Conservation (phyloP, 1,140 invertebrate species). For the Drosophila varians region DNA sequence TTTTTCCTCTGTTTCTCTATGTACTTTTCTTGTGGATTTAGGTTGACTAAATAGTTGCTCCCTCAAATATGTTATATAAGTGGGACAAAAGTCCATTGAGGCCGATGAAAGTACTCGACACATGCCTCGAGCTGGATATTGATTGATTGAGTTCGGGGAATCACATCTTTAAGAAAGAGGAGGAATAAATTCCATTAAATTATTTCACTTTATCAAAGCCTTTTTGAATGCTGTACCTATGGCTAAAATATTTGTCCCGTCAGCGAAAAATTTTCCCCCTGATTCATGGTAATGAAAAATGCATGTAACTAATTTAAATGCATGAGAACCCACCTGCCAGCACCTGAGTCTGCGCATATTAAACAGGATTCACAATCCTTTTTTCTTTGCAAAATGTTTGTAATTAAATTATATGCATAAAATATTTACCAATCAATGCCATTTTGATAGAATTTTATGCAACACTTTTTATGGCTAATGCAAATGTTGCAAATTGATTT, state of each 20-base stretch:
- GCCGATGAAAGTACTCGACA: constrained; percentile 55
- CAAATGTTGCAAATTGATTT: constrained; percentile 65
- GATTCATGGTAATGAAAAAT: constrained; percentile 57
- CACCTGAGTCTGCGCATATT: constrained; percentile 33
- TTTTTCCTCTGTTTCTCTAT: constrained; percentile 27
- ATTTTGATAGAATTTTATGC: constrained; percentile 26
- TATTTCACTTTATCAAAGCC: constrained; percentile 7
- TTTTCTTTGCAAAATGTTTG: constrained; percentile 46
- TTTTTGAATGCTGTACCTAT: constrained; percentile 13
- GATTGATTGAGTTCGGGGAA: constrained; percentile 58
- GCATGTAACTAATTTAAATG: constrained; percentile 72
- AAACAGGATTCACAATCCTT: constrained; percentile 32
- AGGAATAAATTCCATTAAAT: neutral
- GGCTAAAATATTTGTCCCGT: constrained; percentile 3
- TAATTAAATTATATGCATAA: constrained; percentile 74
- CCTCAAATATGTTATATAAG: constrained; percentile 34
- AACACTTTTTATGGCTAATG: constrained; percentile 1
- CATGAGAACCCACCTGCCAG: constrained; percentile 38
- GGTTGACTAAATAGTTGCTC: constrained; percentile 66
- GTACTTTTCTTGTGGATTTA: constrained; percentile 61
- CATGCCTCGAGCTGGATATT: constrained; percentile 38
- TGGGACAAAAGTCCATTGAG: constrained; percentile 37
- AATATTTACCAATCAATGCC: constrained; percentile 50
- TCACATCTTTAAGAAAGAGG: neutral
- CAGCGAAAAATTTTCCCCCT: constrained; percentile 4